Evolutionary conservation across 2,113 vertebrate species (phyloP), one percentile per base, ranked within the genome.

Genomic region (Turnix velox): DNA sequence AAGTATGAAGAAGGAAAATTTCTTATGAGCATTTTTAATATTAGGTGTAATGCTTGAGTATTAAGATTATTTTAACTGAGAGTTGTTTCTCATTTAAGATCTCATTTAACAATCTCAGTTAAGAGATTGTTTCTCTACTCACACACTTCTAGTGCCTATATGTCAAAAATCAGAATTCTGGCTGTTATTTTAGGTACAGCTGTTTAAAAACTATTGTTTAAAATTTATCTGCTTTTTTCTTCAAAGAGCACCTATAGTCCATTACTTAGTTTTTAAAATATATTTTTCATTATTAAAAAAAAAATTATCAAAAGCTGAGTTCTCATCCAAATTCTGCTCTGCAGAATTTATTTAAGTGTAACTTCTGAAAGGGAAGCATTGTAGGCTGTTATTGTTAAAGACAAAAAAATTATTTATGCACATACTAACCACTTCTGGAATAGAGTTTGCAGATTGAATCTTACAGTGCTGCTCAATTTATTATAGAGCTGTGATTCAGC

Each of bases 371-470:
- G 40, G 71, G 77, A 76, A 79, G 30, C 39, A 71, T 11, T 46
- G 33, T 80, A 63, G 2, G 4, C n/a, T 73, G 19, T 27, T 87
- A 88, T 72, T 78, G 19, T 83, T 69, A 59, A 58, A 80, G 33
- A 57, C 35, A 71, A 90, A 76, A 52, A 84, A 79, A 82, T 6
- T 75, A 89, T 96, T 87, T 88, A 94, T 87, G 54, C 42, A 87
- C 0, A 0, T 40, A 68, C 39, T 77, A 91, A 94, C 45, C 87
- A 43, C 48, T 89, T 82, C 84, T 92, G 74, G 54, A 87, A 91
- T 88, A 67, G 45, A 72, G 48, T 86, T 88, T 87, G 52, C 79
- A 86, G 79, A 83, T 90, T 78, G 43, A 94, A 6, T 79, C 39
- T 62, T 67, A 57, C 45, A 81, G 25, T 28, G 19, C 28, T 80